Conservation (phyloP, 2,797 vertebrate genomes). For the Gallirallus australis region DNA sequence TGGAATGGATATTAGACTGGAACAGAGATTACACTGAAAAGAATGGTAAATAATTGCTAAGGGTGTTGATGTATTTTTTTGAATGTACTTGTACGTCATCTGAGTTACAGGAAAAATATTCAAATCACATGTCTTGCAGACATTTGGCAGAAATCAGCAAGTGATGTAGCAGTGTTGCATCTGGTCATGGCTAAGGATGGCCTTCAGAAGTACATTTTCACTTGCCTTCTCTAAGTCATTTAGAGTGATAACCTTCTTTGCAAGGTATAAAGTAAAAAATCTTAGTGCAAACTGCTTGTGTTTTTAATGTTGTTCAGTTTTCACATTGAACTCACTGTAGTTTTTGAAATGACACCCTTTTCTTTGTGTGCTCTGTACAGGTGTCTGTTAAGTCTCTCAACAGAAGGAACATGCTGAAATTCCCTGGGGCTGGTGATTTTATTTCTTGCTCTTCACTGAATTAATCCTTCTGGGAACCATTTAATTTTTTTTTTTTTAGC, state of each 20-base stretch:
- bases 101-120: neutral
- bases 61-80: neutral
- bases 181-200: neutral
- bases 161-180: neutral
- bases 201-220: neutral
- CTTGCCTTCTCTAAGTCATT: neutral
- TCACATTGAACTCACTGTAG: constrained; percentile 1
- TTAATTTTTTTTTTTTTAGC: neutral
- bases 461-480: constrained; percentile 19
- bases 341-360: constrained; percentile 28
- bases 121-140: neutral
- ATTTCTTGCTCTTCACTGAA: neutral
- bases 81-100: neutral
- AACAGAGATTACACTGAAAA: neutral
- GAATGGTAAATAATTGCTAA: neutral
- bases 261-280: neutral
- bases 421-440: neutral
- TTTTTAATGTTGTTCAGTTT: constrained; percentile 17
- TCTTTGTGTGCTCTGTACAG: neutral
- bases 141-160: neutral
- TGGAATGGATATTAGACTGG: neutral
- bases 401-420: constrained; percentile 18
- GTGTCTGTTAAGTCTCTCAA: neutral
- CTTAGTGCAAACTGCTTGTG: neutral
- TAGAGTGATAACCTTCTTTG: neutral